Evolutionary conservation across 1,140 invertebrate species (phyloP).

Genomic region (Tribolium castaneum): DNA sequence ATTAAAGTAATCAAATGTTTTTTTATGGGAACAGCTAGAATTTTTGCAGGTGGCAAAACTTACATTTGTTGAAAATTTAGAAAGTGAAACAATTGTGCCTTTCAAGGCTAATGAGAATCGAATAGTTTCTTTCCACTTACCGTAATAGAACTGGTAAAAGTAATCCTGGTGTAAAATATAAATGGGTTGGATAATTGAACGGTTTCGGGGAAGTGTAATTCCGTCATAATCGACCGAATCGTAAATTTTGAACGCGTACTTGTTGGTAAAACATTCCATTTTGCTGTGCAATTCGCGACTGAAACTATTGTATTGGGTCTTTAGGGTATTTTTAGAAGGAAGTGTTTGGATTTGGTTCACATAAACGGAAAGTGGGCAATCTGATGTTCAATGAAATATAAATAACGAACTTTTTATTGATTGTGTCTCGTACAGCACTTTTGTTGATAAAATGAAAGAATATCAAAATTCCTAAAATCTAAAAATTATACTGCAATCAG

Average conservation of each 20-base stretch:
- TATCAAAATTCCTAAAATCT: constrained; percentile 19
- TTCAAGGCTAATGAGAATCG: not conserved
- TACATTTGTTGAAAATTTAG: not conserved
- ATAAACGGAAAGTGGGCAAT: not conserved
- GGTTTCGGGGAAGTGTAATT: not conserved
- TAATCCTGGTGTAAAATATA: constrained; percentile 28
- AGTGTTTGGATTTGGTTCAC: not conserved
- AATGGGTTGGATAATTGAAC: not conserved
- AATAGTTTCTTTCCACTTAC: constrained; percentile 18
- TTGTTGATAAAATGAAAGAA: constrained; percentile 27
- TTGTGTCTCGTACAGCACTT: not conserved
- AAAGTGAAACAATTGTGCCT: not conserved
- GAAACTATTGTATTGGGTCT: not conserved
- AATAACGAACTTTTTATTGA: constrained; percentile 1
- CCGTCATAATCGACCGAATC: not conserved
- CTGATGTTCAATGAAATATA: not conserved
- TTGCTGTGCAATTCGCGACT: not conserved
- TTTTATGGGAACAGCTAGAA: too few species aligned
- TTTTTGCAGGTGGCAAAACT: too few species aligned
- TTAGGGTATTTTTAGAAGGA: constrained; percentile 32
- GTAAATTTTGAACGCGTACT: constrained; percentile 25
- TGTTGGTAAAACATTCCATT: constrained; percentile 35
- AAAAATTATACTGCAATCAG: constrained; percentile 28
- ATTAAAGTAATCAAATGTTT: too few species aligned
- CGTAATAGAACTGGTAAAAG: constrained; percentile 27